A percentile compares a stretch with the other conserved stretches of the same genome.
Evolutionary conservation across 2,888 invertebrate genomes (phyloP).

Genomic region (Catocala nupta): DNA sequence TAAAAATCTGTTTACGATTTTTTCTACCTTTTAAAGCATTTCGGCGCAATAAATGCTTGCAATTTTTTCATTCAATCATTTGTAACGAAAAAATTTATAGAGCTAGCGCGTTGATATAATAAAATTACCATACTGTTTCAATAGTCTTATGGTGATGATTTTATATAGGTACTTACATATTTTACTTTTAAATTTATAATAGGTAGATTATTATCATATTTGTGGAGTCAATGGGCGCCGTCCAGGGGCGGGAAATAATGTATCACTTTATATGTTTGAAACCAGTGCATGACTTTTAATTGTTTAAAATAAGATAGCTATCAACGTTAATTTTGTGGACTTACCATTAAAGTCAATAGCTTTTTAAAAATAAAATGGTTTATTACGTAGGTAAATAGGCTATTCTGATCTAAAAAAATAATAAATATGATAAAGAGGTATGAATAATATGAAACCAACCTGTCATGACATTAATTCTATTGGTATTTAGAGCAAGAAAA

Average conservation of each 20-base stretch:
- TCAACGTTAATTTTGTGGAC: not conserved
- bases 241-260: conserved; percentile 9
- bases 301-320: conserved; percentile 4
- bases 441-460: too few species aligned
- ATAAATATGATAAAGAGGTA: too few species aligned
- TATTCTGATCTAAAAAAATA: too few species aligned
- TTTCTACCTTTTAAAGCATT: conserved; percentile 61
- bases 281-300: conserved; percentile 18
- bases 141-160: conserved; percentile 42
- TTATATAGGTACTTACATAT: conserved; percentile 10
- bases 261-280: conserved; percentile 12
- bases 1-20: conserved; percentile 64
- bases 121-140: conserved; percentile 48
- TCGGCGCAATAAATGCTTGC: conserved; percentile 55
- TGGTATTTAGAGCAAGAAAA: too few species aligned
- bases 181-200: conserved; percentile 26
- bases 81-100: conserved; percentile 43
- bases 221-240: conserved; percentile 9
- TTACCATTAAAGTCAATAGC: not conserved
- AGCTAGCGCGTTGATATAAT: conserved; percentile 25
- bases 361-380: too few species aligned
- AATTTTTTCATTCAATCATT: conserved; percentile 46
- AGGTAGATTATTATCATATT: conserved; percentile 19
- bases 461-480: too few species aligned
- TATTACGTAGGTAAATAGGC: too few species aligned